These are phyloP conservation scores for Villa cingulata DNA, from an alignment of 2,888 invertebrate species.

Conservation along the genomic window DNA sequence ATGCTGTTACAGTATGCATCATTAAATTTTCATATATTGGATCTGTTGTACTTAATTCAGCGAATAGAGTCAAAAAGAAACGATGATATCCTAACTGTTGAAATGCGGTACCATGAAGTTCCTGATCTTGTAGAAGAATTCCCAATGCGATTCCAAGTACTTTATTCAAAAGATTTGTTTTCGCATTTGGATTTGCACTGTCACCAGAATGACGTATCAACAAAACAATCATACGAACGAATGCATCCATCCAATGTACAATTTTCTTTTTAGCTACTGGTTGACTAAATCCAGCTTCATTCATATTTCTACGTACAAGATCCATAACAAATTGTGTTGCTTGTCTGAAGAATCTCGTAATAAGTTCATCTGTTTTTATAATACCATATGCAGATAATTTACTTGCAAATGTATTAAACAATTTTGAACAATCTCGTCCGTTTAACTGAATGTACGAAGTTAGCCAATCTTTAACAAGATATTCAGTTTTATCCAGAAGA, in stretches of 20 bases:
- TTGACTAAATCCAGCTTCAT: slow-evolving; percentile 53
- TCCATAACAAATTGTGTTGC: slow-evolving; percentile 95
- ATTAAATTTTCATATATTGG: slow-evolving; percentile 88
- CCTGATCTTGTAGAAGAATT: slow-evolving; percentile 91
- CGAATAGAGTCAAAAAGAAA: slow-evolving; percentile 88
- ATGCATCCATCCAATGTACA: slow-evolving; percentile 90
- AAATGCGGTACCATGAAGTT: slow-evolving; percentile 67
- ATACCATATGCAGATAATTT: slow-evolving; percentile 96
- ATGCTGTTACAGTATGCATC: slow-evolving; percentile 74
- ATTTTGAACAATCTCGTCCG: slow-evolving; percentile 74
- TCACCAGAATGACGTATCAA: slow-evolving; percentile 93
- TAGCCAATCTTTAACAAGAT: slow-evolving; percentile 89
- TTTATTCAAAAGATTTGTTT: slow-evolving; percentile 93
- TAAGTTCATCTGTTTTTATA: slow-evolving; percentile 91
- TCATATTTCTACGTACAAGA: slow-evolving; percentile 72
- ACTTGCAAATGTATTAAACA: slow-evolving; percentile 86
- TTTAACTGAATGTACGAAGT: slow-evolving; percentile 63
- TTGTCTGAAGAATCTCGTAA: slow-evolving; percentile 91
- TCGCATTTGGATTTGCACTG: slow-evolving; percentile 72
- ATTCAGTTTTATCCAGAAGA: slow-evolving; percentile 89
- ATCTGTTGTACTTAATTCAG: slow-evolving; percentile 90
- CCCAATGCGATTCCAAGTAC: slow-evolving; percentile 87
- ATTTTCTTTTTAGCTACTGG: slow-evolving; percentile 73
- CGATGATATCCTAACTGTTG: slow-evolving; percentile 97
- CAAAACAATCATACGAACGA: slow-evolving; percentile 82